A percentile compares a stretch with the other conserved stretches of the same genome.
phyloP scores from a whole-genome alignment of 2,888 invertebrate genomes.

The Brachynemurus nebulosus region DNA sequence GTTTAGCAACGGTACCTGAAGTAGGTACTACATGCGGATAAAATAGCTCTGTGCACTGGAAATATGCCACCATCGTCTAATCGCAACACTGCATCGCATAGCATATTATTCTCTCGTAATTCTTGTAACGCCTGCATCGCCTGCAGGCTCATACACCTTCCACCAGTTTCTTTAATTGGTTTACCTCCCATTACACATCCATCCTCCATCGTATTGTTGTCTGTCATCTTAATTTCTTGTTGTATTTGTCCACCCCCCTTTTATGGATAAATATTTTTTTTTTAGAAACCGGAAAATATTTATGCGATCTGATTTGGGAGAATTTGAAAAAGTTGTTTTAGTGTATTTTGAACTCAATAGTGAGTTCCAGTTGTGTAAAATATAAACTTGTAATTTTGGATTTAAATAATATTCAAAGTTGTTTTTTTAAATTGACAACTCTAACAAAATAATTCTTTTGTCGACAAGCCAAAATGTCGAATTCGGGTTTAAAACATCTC shows the following conservation, averaged over 20 bases:
- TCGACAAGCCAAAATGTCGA: slow-evolving; percentile 1
- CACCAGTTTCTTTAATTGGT: slow-evolving; percentile 25
- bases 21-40: slow-evolving; percentile 81
- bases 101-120: slow-evolving; percentile 63
- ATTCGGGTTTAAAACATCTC: background rate
- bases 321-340: background rate
- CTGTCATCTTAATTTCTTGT: too few species aligned
- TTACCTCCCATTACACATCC: too few species aligned
- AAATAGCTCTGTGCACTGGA: slow-evolving; percentile 73
- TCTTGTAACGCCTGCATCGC: slow-evolving; percentile 76
- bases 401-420: background rate
- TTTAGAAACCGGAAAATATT: too few species aligned
- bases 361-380: background rate
- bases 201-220: too few species aligned
- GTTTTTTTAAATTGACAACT: background rate
- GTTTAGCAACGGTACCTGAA: too few species aligned
- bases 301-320: slow-evolving; percentile 7
- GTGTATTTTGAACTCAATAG: background rate
- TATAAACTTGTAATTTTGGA: slow-evolving; percentile 1
- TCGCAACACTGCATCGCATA: slow-evolving; percentile 75
- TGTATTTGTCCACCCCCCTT: too few species aligned
- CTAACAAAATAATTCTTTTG: background rate
- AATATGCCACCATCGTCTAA: slow-evolving; percentile 70
- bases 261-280: too few species aligned
- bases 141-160: slow-evolving; percentile 66